phyloP scores from a whole-genome alignment of 2,888 invertebrate species.

The Balanococcus diminutus region DNA sequence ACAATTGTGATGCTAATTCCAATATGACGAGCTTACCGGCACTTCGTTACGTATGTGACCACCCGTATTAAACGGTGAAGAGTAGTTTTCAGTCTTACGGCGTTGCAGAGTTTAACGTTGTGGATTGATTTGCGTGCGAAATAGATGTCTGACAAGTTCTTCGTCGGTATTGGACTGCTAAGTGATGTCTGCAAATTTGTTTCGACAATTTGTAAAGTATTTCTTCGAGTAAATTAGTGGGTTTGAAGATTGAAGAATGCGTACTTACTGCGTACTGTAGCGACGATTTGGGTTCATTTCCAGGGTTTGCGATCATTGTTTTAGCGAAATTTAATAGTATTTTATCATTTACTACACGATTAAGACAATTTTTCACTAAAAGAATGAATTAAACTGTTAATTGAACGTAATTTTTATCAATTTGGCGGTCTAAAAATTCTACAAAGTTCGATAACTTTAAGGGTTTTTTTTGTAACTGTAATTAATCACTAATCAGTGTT shows the following conservation, averaged over 20 bases:
- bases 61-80: neutral
- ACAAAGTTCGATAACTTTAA: no score
- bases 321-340: no score
- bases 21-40: constrained; percentile 18
- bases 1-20: neutral
- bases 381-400: no score
- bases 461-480: no score
- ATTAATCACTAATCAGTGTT: no score
- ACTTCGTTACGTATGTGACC: neutral
- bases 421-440: no score
- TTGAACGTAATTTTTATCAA: no score
- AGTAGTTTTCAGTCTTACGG: neutral
- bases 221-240: neutral
- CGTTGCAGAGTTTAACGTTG: neutral
- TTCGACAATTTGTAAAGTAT: neutral
- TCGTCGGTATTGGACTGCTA: neutral
- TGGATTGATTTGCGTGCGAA: constrained; percentile 3
- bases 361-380: no score
- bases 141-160: neutral
- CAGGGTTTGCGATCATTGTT: no score
- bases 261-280: neutral
- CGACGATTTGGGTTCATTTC: no score
- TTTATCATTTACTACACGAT: no score
- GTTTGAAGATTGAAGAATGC: neutral
- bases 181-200: neutral